phyloP scores from a whole-genome alignment of 2,797 vertebrate genomes.

The Apodemus agrarius region DNA sequence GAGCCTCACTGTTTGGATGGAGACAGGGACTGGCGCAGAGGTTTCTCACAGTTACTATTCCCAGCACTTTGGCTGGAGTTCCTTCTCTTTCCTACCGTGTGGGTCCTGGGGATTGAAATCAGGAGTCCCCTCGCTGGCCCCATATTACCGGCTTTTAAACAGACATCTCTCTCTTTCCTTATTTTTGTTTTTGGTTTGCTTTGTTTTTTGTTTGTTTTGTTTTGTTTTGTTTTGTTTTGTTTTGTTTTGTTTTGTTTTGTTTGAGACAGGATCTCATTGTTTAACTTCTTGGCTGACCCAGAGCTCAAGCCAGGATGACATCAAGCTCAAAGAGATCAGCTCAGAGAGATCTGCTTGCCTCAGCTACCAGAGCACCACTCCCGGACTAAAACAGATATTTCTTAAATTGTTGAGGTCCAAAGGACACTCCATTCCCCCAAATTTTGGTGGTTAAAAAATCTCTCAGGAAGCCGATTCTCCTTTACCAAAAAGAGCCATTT shows the following conservation, averaged over 20 bases:
- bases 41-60: background rate
- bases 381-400: background rate
- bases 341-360: background rate
- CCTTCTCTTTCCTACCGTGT: background rate
- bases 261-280: background rate
- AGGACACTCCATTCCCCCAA: background rate
- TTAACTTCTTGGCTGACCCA: background rate
- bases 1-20: background rate
- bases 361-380: background rate
- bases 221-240: background rate
- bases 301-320: background rate
- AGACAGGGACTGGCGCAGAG: background rate
- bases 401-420: background rate
- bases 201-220: background rate
- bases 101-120: background rate
- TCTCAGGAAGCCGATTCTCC: background rate
- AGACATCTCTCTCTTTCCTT: background rate
- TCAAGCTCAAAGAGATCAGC: background rate
- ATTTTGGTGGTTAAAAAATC: background rate
- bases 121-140: background rate
- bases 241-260: background rate
- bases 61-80: background rate
- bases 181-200: background rate
- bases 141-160: background rate
- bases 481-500: background rate